Evolutionary conservation across 2,888 invertebrate species (phyloP), one percentile per base, ranked within the genome.

Genomic region (Drosophila mulleri): DNA sequence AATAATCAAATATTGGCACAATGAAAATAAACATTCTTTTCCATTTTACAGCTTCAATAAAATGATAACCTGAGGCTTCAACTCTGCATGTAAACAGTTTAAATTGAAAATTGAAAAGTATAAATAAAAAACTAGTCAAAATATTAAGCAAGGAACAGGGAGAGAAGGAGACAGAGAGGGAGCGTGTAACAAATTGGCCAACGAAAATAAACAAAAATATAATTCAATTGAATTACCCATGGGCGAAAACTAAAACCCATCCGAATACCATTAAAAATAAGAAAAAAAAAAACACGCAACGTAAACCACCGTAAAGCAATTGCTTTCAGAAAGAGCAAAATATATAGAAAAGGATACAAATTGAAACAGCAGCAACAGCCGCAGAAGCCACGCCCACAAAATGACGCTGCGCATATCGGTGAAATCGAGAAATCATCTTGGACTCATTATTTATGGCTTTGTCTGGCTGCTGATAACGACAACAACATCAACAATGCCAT

Each of bases 401-500:
- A 93, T 93, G 92, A 92, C 92, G 91, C 81, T 88, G 81, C 91
- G 92, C 83, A 89, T 92, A 83, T 90, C 91, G 76, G 91, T 89
- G 64, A 92, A 91, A 90, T 92, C 88, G 83, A 91, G 91, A 89
- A 91, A 92, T 91, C 90, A 92, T 90, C 90, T 91, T 83, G 92
- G 91, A 87, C 91, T 92, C 88, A 92, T 93, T 85, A 92, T 92
- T 89, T 92, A 92, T 83, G 92, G 92, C 83, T 91, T 90, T 77
- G 80, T 88, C 53, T 72, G 92, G 89, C 82, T 92, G 80, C 82
- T 93, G 79, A 78, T 89, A 84, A 87, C 90, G 76, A 84, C 90
- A 74, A 81, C 53, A 8, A 23, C 53, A 26, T 16, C 53, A 16
- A 53, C 53, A 12, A 11, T 87, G 66, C 83, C 90, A 56, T 64